Conservation (phyloP, 1,140 invertebrate genomes). For the Venturia canescens region DNA sequence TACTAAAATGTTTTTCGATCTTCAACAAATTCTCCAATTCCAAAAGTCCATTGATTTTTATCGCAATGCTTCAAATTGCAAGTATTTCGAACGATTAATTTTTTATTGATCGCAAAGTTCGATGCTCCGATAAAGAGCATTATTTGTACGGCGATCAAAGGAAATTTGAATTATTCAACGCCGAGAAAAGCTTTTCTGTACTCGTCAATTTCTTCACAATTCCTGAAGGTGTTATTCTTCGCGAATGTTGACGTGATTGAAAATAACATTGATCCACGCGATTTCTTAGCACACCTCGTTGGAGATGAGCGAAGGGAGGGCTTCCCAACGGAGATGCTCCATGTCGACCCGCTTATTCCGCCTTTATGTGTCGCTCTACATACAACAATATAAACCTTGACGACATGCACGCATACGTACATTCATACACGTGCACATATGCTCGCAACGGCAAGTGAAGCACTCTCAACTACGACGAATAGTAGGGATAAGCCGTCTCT, state of each 20-base stretch:
- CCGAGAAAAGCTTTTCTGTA: too few relatives aligned
- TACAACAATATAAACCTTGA: neutral
- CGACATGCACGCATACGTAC: neutral
- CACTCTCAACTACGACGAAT: slow-evolving; percentile 29
- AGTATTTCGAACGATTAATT: neutral
- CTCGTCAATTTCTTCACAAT: neutral
- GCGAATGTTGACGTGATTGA: slow-evolving; percentile 43
- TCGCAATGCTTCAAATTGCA: neutral
- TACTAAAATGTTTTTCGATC: too few relatives aligned
- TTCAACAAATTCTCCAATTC: too few relatives aligned
- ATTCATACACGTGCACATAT: neutral
- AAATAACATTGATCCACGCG: slow-evolving; percentile 34
- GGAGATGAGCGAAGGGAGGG: slow-evolving; percentile 26
- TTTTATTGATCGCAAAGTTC: neutral
- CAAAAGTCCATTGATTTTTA: too few relatives aligned
- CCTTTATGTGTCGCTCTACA: neutral
- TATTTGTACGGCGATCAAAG: too few relatives aligned
- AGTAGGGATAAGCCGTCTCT: slow-evolving; percentile 33
- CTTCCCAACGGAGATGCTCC: slow-evolving; percentile 1
- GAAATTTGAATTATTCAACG: too few relatives aligned
- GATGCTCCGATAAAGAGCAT: neutral
- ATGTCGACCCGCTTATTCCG: slow-evolving; percentile 23
- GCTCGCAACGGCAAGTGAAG: slow-evolving; percentile 34
- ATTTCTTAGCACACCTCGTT: slow-evolving; percentile 12
- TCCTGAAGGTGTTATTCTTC: neutral